These are phyloP conservation scores for Phataginus tetradactyla DNA, from an alignment of 2,797 vertebrate species.

Conservation along the genomic window DNA sequence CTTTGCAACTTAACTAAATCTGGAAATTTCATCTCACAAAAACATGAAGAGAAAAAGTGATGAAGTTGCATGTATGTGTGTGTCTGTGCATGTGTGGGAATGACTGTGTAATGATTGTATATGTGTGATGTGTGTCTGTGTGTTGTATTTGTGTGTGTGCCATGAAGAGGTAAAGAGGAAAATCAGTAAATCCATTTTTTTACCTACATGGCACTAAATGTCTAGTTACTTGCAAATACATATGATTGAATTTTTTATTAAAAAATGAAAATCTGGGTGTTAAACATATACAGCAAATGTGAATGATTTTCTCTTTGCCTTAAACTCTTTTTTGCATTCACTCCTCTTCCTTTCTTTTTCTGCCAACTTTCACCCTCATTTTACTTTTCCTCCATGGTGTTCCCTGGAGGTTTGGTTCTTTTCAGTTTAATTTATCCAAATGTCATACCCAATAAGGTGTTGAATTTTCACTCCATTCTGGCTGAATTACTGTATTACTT, in stretches of 20 bases:
- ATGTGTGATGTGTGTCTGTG: too few relatives aligned
- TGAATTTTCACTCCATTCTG: constrained; percentile 44
- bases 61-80: too few relatives aligned
- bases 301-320: neutral
- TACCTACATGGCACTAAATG: neutral
- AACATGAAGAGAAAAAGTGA: neutral
- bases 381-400: constrained; percentile 50
- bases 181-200: neutral
- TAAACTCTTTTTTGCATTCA: neutral
- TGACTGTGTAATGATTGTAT: neutral
- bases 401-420: constrained; percentile 50
- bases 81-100: too few relatives aligned
- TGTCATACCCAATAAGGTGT: constrained; percentile 61
- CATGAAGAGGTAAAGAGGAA: neutral
- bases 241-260: neutral
- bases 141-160: neutral
- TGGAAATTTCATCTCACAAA: constrained; percentile 21
- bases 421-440: constrained; percentile 65
- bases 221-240: neutral
- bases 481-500: constrained; percentile 54
- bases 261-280: neutral
- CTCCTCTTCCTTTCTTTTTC: neutral
- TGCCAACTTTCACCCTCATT: constrained; percentile 18
- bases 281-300: neutral
- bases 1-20: constrained; percentile 28